A percentile compares a stretch with the other conserved stretches of the same genome.
Evolutionary conservation across 2,888 invertebrate species (phyloP).

Genomic region (Leucophora obtusa): DNA sequence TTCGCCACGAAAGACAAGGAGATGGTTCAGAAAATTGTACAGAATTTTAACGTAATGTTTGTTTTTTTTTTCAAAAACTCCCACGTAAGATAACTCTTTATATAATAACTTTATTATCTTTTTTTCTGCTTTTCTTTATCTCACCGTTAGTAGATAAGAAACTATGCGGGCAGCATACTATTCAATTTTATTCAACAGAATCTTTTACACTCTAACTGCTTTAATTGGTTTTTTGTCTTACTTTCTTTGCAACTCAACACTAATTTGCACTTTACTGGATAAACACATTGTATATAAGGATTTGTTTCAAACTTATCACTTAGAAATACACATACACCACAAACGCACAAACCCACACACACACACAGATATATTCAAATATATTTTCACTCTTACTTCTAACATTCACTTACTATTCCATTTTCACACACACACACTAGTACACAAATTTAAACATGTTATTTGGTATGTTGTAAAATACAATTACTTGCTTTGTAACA

Average conservation of each 20-base stretch:
- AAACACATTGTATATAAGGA: conserved; percentile 36
- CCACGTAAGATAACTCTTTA: too few species aligned
- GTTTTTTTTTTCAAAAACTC: too few species aligned
- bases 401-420: background rate
- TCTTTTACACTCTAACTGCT: conserved; percentile 4
- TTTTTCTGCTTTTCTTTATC: too few species aligned
- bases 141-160: too few species aligned
- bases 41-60: too few species aligned
- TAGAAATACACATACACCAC: too few species aligned
- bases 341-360: background rate
- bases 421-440: background rate
- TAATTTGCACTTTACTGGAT: conserved; percentile 53
- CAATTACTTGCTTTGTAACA: conserved; percentile 56
- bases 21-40: too few species aligned
- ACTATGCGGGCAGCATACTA: too few species aligned
- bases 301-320: conserved; percentile 37
- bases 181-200: background rate
- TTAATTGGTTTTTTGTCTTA: background rate
- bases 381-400: background rate
- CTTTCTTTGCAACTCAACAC: conserved; percentile 22
- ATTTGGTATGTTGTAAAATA: conserved; percentile 54
- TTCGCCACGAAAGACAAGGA: too few species aligned
- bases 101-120: too few species aligned
- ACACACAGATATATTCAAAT: background rate
- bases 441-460: conserved; percentile 40